phyloP scores from a whole-genome alignment of 2,113 vertebrate genomes.

The Pavo muticus region DNA sequence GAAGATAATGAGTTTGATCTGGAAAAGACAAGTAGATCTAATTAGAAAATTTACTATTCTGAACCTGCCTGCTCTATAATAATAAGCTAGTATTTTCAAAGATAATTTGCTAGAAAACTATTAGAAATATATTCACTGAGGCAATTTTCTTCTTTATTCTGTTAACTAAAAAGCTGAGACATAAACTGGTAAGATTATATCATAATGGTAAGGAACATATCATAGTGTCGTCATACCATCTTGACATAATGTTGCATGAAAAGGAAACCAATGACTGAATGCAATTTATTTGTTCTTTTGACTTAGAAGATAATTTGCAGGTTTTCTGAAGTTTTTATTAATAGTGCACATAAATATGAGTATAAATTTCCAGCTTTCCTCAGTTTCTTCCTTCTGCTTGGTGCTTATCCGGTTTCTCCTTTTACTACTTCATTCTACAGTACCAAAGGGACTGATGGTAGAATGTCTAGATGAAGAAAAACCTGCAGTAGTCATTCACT shows the following conservation, averaged over 20 bases:
- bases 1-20: background rate
- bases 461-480: background rate
- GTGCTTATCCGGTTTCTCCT: background rate
- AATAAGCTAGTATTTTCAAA: background rate
- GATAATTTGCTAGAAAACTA: background rate
- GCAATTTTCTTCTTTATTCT: background rate
- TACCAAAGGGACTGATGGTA: background rate
- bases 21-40: background rate
- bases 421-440: background rate
- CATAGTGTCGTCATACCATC: background rate
- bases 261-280: background rate
- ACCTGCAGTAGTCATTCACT: background rate
- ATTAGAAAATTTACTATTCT: background rate
- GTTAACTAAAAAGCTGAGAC: background rate
- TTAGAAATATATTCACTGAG: background rate
- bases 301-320: background rate
- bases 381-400: background rate
- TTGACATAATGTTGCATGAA: background rate
- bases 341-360: background rate
- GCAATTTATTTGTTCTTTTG: background rate
- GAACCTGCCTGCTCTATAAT: background rate
- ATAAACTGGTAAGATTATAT: background rate
- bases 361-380: background rate
- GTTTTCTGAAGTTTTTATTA: background rate
- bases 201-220: background rate